Evolutionary conservation across 2,797 vertebrate genomes (phyloP), one percentile per base, ranked within the genome.

Genomic region (Pygocentrus nattereri): DNA sequence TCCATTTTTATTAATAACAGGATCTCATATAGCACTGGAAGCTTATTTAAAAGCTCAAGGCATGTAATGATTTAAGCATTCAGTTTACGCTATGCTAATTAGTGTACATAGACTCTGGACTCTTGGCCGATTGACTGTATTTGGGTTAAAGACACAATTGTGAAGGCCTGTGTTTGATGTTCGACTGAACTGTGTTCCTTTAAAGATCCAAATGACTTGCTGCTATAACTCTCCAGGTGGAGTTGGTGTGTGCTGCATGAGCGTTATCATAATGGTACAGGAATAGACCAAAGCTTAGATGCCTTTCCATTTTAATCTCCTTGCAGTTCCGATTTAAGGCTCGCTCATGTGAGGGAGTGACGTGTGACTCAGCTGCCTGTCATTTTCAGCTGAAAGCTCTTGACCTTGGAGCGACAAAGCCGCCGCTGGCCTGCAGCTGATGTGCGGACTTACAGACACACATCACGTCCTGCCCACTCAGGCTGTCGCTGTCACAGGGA

Each of bases 351-450:
- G 41, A 82, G 52, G 23, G 41, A 38, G 13, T 30, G 61, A 75
- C 59, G 19, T 59, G n/a, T 83, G 78, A 82, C 68, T 82, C 67
- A 78, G 68, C 41, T 34, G 31, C 52, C 50, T 58, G 68, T 76
- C 67, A 71, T 74, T 50, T 67, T 62, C 75, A 81, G 18, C 25
- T 73, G 58, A 41, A 79, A 59, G 47, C 49, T 82, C 62, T 67
- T 76, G 72, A 83, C 83, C 81, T 85, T 76, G 75, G 68, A 18
- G 21, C 67, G 27, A 15, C 58, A 64, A 64, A 65, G 74, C 27
- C 13, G 61, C 62, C 16, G n/a, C 38, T 44, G 21, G 65, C 38
- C 79, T 58, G 16, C 70, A 74, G 81, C 76, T 78, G 52, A 78
- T 74, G 27, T 47, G 62, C 52, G 41, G 76, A 23, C n/a, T 82